phyloP scores from a whole-genome alignment of 2,797 vertebrate genomes.

The Gymnoscopelus braueri region DNA sequence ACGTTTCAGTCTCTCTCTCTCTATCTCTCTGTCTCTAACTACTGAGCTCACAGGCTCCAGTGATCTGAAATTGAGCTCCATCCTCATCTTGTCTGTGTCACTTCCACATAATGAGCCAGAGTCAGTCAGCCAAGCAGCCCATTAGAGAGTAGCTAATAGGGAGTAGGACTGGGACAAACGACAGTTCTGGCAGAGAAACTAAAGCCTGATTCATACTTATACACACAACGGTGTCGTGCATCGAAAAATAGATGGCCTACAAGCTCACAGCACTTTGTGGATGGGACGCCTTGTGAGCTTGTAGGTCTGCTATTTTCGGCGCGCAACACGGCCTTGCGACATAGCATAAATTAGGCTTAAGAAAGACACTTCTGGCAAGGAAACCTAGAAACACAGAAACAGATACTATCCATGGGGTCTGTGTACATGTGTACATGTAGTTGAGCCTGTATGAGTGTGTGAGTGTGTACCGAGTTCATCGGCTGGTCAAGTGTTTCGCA shows the following conservation, averaged over 20 bases:
- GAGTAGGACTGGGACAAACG: slow-evolving; percentile 53
- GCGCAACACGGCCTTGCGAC: too few relatives aligned
- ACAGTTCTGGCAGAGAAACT: slow-evolving; percentile 60
- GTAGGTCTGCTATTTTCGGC: too few relatives aligned
- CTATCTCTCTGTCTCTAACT: background rate
- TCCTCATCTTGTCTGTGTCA: slow-evolving; percentile 62
- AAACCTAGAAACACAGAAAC: slow-evolving; percentile 62
- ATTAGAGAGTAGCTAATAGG: slow-evolving; percentile 60
- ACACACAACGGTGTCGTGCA: too few relatives aligned
- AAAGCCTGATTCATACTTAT: background rate
- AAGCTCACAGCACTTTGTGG: too few relatives aligned
- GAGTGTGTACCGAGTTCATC: slow-evolving; percentile 64
- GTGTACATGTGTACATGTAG: slow-evolving; percentile 42
- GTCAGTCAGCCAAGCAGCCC: slow-evolving; percentile 52
- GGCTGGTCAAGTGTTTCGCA: slow-evolving; percentile 65
- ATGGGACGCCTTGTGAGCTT: too few relatives aligned
- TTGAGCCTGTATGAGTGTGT: slow-evolving; percentile 18
- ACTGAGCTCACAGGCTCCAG: slow-evolving; percentile 37
- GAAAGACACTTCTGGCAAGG: slow-evolving; percentile 60
- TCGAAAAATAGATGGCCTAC: too few relatives aligned
- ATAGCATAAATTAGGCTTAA: background rate
- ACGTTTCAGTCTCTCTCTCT: background rate
- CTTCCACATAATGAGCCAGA: slow-evolving; percentile 65
- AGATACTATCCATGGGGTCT: slow-evolving; percentile 44
- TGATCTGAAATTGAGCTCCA: slow-evolving; percentile 42